Conservation (phyloP, 53 echinoderm and acorn worm species). For the Apostichopus leukothele region DNA sequence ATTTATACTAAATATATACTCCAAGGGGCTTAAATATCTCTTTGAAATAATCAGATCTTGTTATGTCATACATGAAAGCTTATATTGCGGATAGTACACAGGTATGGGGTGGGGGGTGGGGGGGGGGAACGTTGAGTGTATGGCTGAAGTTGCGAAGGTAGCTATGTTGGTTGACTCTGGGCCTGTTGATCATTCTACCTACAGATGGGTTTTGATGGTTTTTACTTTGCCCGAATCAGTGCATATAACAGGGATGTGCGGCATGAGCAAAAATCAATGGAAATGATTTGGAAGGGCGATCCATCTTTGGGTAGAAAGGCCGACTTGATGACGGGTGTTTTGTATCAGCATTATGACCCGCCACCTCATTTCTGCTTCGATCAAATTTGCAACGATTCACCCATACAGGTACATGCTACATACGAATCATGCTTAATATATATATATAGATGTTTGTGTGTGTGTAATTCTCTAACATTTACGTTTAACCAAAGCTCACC, state of each 20-base stretch:
- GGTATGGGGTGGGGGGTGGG: too few relatives aligned
- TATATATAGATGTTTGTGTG: too few relatives aligned
- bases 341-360: constrained; percentile 75
- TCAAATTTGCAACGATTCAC: constrained; percentile 69
- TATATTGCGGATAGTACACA: too few relatives aligned
- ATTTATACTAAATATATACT: too few relatives aligned
- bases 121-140: too few relatives aligned
- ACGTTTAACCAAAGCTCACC: too few relatives aligned
- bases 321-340: constrained; percentile 83
- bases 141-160: too few relatives aligned
- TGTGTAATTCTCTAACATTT: too few relatives aligned
- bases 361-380: constrained; percentile 89
- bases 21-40: too few relatives aligned
- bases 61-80: too few relatives aligned
- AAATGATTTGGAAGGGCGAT: constrained; percentile 79
- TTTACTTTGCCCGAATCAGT: constrained; percentile 90
- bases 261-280: constrained; percentile 67
- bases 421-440: neutral
- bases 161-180: neutral
- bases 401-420: constrained; percentile 75
- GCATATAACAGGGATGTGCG: constrained; percentile 68
- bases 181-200: constrained; percentile 19
- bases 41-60: too few relatives aligned
- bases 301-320: constrained; percentile 67
- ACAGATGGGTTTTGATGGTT: constrained; percentile 98